Conservation (phyloP, 2,113 vertebrate genomes). For the Chaetops frenatus region DNA sequence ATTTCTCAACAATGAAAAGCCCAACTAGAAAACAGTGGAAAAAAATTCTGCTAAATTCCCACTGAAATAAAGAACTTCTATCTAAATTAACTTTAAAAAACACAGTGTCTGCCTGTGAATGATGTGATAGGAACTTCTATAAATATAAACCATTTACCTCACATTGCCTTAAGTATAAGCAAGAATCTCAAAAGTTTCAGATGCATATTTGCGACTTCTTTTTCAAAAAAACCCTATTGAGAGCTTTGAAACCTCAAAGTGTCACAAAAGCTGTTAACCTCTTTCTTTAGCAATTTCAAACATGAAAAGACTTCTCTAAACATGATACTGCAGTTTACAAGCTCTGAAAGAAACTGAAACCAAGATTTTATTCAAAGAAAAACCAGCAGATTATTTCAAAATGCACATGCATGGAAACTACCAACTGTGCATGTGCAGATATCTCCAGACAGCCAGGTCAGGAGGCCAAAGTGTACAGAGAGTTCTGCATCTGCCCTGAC, state of each 20-base stretch:
- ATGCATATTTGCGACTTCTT: background rate
- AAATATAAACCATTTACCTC: background rate
- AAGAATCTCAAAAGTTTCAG: background rate
- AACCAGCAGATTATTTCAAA: background rate
- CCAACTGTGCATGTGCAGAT: fast-evolving
- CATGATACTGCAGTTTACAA: background rate
- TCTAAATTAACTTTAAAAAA: background rate
- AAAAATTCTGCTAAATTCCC: background rate
- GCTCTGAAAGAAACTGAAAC: background rate
- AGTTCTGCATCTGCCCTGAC: background rate
- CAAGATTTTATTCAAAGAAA: background rate
- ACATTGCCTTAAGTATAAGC: background rate
- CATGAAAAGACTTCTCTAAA: background rate
- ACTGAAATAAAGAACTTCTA: background rate
- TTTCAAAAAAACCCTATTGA: background rate
- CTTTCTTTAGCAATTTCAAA: background rate
- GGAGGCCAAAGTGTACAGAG: background rate
- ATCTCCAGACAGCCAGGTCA: background rate
- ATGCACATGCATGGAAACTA: background rate
- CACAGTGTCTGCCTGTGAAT: background rate
- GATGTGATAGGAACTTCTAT: background rate
- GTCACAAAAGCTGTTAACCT: background rate
- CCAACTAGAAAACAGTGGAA: background rate
- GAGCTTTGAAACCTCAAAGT: background rate
- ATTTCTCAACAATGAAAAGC: background rate